phyloP scores from a whole-genome alignment of 1,140 invertebrate species.

The Bicyclus anynana region DNA sequence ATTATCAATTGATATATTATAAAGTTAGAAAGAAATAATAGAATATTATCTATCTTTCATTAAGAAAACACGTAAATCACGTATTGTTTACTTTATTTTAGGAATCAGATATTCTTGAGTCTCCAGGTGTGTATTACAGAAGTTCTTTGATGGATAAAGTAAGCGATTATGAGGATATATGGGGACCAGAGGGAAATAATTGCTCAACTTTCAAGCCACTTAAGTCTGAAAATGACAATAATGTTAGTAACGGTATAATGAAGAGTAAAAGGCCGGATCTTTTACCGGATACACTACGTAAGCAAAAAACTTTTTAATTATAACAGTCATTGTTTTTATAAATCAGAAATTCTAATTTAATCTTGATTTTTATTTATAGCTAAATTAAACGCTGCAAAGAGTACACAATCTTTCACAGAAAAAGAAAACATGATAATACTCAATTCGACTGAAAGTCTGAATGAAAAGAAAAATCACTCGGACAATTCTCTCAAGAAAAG shows the following conservation, averaged over 20 bases:
- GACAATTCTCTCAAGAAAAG: constrained; percentile 63
- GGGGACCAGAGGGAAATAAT: constrained; percentile 84
- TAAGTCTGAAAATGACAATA: constrained; percentile 75
- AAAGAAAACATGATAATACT: constrained; percentile 66
- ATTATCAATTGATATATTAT: too few species aligned
- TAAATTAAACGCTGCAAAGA: constrained; percentile 64
- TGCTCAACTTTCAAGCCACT: constrained; percentile 78
- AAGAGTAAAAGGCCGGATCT: constrained; percentile 81
- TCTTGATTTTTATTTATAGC: constrained; percentile 33
- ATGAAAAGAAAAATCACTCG: constrained; percentile 60
- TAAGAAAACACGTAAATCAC: not conserved
- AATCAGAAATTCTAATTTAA: constrained; percentile 6
- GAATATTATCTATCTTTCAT: too few species aligned
- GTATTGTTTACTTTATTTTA: constrained; percentile 70
- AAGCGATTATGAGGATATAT: constrained; percentile 97
- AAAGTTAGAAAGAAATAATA: too few species aligned
- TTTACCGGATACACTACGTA: constrained; percentile 81
- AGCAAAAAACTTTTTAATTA: constrained; percentile 40
- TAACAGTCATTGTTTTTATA: not conserved
- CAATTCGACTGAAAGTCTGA: constrained; percentile 61
- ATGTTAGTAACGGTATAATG: constrained; percentile 69
- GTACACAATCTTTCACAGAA: constrained; percentile 64
- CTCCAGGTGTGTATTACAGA: constrained; percentile 88
- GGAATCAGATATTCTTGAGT: constrained; percentile 91
- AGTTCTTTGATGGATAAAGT: constrained; percentile 94